Conservation (phyloP, 2,113 vertebrate species). For the Antechinus stuartii region DNA sequence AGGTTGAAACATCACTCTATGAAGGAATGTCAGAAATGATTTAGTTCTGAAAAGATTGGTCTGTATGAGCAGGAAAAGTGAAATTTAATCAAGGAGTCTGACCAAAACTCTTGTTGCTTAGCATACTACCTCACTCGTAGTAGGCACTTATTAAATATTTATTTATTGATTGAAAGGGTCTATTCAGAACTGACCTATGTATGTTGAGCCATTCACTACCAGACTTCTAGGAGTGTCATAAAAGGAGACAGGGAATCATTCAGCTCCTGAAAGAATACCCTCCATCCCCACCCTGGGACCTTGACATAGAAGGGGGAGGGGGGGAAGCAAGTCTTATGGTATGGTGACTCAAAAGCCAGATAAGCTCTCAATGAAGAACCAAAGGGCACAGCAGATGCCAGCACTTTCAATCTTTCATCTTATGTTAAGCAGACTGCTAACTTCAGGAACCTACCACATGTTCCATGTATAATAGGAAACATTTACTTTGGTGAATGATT, state of each 20-base stretch:
- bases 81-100: slow-evolving; percentile 8
- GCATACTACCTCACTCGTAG: background rate
- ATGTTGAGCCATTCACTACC: background rate
- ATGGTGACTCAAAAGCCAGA: background rate
- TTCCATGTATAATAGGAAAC: slow-evolving; percentile 62
- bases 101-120: background rate
- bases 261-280: slow-evolving; percentile 6
- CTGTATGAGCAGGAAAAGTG: background rate
- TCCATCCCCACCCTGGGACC: background rate
- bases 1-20: background rate
- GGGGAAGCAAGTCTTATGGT: background rate
- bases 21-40: background rate
- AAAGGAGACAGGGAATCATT: background rate
- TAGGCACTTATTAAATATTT: background rate
- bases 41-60: background rate
- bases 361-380: background rate
- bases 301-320: background rate
- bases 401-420: background rate
- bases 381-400: slow-evolving; percentile 10
- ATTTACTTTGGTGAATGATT: slow-evolving; percentile 72
- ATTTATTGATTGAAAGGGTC: background rate
- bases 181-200: background rate
- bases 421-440: slow-evolving; percentile 28
- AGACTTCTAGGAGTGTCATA: background rate
- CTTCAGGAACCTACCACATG: slow-evolving; percentile 58